Conservation (phyloP, 2,113 vertebrate species). For the Tachysurus vachellii region DNA sequence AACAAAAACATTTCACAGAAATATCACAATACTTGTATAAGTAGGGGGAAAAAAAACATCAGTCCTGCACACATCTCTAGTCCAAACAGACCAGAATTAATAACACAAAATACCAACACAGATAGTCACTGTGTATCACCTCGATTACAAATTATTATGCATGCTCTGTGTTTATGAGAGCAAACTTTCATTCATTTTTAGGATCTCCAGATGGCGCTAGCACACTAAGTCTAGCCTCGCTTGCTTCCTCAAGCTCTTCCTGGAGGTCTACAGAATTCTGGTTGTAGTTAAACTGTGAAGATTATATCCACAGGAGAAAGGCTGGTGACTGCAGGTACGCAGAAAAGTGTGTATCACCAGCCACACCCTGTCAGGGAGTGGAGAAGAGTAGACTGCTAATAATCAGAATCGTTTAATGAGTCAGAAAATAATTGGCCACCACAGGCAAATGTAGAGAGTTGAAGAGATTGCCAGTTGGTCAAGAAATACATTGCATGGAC, state of each 20-base stretch:
- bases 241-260: not conserved
- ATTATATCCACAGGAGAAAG: not conserved
- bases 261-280: not conserved
- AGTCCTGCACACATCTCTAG: not conserved
- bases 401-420: not conserved
- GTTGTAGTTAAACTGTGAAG: not conserved
- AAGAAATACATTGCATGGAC: not conserved
- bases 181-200: not conserved
- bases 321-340: not conserved
- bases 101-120: not conserved
- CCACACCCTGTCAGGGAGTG: not conserved
- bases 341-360: not conserved
- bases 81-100: not conserved
- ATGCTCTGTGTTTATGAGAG: not conserved
- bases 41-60: not conserved
- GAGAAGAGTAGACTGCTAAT: not conserved
- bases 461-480: not conserved
- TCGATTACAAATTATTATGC: not conserved
- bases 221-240: not conserved
- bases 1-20: not conserved
- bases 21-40: not conserved
- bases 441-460: not conserved
- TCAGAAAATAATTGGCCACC: not conserved
- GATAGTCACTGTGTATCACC: not conserved
- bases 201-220: conserved; percentile 25